Percentiles rank a stretch among this genome's conserved stretches.
These are phyloP conservation scores for Pholis gunnellus DNA, from an alignment of 2,113 vertebrate genomes.

Conservation along the genomic window DNA sequence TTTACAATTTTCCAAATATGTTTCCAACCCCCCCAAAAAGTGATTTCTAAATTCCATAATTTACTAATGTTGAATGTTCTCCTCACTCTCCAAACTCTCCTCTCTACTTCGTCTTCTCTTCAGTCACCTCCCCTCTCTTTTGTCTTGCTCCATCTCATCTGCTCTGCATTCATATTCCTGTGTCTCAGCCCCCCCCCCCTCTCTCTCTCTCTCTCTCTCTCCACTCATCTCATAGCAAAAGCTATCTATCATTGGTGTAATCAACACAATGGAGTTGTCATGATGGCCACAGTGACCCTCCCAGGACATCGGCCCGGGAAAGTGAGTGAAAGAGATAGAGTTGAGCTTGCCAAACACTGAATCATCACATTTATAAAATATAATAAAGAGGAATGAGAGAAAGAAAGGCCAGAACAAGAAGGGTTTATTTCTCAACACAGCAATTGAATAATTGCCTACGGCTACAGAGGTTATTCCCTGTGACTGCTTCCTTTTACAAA, in stretches of 20 bases:
- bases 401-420: conserved; percentile 29
- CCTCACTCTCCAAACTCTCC: background rate
- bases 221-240: conserved; percentile 45
- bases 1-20: background rate
- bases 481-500: conserved; percentile 37
- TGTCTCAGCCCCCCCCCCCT: background rate
- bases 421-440: conserved; percentile 59
- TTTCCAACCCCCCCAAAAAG: background rate
- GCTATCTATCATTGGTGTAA: conserved; percentile 73
- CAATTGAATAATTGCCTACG: conserved; percentile 54
- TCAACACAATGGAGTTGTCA: conserved; percentile 78
- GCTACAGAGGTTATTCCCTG: conserved; percentile 46
- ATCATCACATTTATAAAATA: conserved; percentile 77
- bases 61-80: background rate
- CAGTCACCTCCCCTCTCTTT: conserved; percentile 11
- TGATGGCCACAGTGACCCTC: conserved; percentile 53
- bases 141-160: conserved; percentile 35
- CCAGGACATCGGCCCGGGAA: conserved; percentile 41
- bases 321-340: conserved; percentile 58
- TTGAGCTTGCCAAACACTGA: conserved; percentile 75
- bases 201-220: background rate
- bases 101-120: background rate
- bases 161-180: background rate
- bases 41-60: background rate
- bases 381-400: conserved; percentile 53